Evolutionary conservation across 2,113 vertebrate genomes (phyloP).

Genomic region (Sinocyclocheilus rhinocerous): DNA sequence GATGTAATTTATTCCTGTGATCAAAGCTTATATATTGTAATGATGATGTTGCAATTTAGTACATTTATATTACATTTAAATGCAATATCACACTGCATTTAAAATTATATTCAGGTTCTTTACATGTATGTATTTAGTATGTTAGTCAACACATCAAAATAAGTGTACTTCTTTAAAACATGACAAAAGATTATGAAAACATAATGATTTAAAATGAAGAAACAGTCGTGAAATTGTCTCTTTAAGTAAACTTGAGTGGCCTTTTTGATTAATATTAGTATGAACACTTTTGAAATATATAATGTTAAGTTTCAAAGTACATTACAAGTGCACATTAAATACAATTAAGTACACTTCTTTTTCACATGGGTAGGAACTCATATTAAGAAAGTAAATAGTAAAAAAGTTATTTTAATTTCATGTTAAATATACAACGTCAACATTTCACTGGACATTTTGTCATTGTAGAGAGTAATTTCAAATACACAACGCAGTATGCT

Average conservation of each 20-base stretch:
- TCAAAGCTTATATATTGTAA: not conserved
- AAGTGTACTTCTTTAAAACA: not conserved
- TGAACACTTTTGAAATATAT: not conserved
- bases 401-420: not conserved
- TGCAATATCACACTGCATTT: not conserved
- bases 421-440: not conserved
- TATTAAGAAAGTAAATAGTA: not conserved
- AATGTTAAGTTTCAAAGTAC: not conserved
- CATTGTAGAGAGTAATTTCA: not conserved
- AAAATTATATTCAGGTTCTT: not conserved
- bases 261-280: not conserved
- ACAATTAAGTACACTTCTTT: not conserved
- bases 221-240: not conserved
- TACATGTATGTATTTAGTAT: not conserved
- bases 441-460: not conserved
- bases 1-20: too few species aligned
- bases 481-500: not conserved
- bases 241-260: not conserved
- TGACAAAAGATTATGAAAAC: too few species aligned
- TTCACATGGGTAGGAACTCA: not conserved
- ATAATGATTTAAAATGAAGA: too few species aligned
- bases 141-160: not conserved
- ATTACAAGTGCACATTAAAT: not conserved
- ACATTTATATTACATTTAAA: not conserved
- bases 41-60: not conserved